Base-by-base conservation (phyloP, 2,113 vertebrate species). In the Laterallus jamaicensis region DNA sequence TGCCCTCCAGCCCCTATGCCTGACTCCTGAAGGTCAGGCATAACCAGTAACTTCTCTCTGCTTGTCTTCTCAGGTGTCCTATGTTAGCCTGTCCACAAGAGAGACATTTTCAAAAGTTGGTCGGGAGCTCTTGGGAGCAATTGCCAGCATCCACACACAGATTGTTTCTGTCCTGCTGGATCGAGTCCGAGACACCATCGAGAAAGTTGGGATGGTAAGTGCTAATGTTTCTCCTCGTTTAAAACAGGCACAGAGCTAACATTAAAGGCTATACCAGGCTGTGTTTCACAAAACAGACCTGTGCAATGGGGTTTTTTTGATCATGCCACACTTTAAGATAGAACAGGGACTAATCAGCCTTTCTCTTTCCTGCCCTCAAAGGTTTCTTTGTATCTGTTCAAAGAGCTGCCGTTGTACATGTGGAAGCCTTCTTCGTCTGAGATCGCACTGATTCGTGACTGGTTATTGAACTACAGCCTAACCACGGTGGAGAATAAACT, bases 61-160 rank as follows among this genome's bases (percentile, higher is more conserved):
- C 49, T 91, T 8, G 0, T 73, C 21, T 66, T 64, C 58, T 69
- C 95, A 99, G 99, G 98, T 99, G 19, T 99, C 99, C 54, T 99
- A 99, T 22, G 98, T 99, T 42, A 98, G 98, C 40, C 94, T 99
- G 93, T 98, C 98, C 35, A 99, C 99, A 47, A 98, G 99, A 97
- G 99, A 99, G 96, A 99, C 98, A 0, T 99, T 99, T 93, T 99
- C 99, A 26, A 99, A 99, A 96, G 98, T 99, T 63, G 99, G 99
- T 32, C 98, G 99, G 37, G 99, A 99, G 50, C 98, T 99, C 82
- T 89, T 99, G 92, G 98, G 98, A 79, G 96, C 98, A 55, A 99
- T 99, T 84, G 98, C 99, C 49, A 97, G 98, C 60, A 96, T 98
- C 81, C 99, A 99, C 74, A 98, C 98, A 4, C 95, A 98, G 52